Percentiles rank a stretch among this genome's conserved stretches.
Evolutionary conservation across 2,113 vertebrate genomes (phyloP).

Genomic region (Cathartes aura): DNA sequence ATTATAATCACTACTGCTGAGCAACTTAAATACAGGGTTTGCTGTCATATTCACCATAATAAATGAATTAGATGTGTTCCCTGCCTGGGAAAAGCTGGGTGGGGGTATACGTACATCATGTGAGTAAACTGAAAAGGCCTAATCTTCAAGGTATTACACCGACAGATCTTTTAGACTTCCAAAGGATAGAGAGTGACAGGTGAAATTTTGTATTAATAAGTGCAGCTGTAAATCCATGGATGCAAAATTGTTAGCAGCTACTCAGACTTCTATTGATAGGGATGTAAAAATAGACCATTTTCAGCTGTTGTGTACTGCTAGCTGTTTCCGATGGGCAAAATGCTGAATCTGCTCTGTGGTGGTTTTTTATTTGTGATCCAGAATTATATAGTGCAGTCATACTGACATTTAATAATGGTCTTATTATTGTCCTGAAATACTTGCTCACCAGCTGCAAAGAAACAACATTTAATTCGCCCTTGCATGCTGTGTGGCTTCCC

Average conservation of each 20-base stretch:
- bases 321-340: constrained; percentile 36
- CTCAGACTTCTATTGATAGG: constrained; percentile 51
- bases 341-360: constrained; percentile 28
- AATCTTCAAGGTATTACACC: not conserved
- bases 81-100: not conserved
- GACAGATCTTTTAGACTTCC: not conserved
- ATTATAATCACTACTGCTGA: not conserved
- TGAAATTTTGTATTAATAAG: constrained; percentile 44
- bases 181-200: not conserved
- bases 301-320: constrained; percentile 35
- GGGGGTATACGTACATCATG: not conserved
- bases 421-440: constrained; percentile 32
- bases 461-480: not conserved
- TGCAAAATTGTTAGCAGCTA: constrained; percentile 37
- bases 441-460: constrained; percentile 8
- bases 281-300: constrained; percentile 55
- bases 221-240: constrained; percentile 44
- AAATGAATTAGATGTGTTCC: not conserved
- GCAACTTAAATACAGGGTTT: not conserved
- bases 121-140: not conserved
- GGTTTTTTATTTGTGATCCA: not conserved
- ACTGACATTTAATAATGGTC: constrained; percentile 39
- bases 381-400: constrained; percentile 31
- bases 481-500: not conserved
- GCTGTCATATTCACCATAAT: not conserved